A percentile compares a stretch with the other conserved stretches of the same genome.
Conservation (phyloP, 2,113 vertebrate species). For the Oryzias woworae region DNA sequence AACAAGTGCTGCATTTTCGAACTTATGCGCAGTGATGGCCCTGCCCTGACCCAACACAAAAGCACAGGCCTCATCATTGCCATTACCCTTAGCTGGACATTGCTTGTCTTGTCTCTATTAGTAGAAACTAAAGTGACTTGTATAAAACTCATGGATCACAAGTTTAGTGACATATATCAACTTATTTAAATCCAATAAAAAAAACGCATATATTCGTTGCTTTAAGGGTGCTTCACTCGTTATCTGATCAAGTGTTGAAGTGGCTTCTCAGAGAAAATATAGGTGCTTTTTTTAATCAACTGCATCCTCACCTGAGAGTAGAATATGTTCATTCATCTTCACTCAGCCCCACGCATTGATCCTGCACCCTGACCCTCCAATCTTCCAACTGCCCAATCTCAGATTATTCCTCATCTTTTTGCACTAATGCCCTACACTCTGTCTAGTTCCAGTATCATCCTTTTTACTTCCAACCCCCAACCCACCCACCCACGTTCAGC, state of each 20-base stretch:
- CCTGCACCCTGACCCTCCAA: slow-evolving; percentile 49
- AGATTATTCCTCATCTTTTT: slow-evolving; percentile 75
- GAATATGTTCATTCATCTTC: slow-evolving; percentile 39
- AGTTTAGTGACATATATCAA: neutral
- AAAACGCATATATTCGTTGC: neutral
- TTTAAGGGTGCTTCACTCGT: slow-evolving; percentile 21
- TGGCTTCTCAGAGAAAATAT: slow-evolving; percentile 34
- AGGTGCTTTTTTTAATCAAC: slow-evolving; percentile 49
- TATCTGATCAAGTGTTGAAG: slow-evolving; percentile 28
- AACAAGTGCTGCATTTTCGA: slow-evolving; percentile 51
- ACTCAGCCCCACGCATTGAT: slow-evolving; percentile 48
- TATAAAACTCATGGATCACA: neutral
- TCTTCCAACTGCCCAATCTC: slow-evolving; percentile 47
- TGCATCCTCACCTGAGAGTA: slow-evolving; percentile 34
- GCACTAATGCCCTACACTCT: slow-evolving; percentile 38
- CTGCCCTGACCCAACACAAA: slow-evolving; percentile 57
- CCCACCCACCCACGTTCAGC: neutral
- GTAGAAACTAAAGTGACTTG: slow-evolving; percentile 6
- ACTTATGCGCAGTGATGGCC: slow-evolving; percentile 52
- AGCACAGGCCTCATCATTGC: slow-evolving; percentile 26
- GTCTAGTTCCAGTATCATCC: slow-evolving; percentile 13
- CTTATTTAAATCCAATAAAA: neutral
- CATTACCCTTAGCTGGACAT: slow-evolving; percentile 6
- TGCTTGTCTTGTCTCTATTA: neutral
- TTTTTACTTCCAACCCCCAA: slow-evolving; percentile 5